Conservation (phyloP, 2,797 vertebrate species). For the Muscicapa comitata region DNA sequence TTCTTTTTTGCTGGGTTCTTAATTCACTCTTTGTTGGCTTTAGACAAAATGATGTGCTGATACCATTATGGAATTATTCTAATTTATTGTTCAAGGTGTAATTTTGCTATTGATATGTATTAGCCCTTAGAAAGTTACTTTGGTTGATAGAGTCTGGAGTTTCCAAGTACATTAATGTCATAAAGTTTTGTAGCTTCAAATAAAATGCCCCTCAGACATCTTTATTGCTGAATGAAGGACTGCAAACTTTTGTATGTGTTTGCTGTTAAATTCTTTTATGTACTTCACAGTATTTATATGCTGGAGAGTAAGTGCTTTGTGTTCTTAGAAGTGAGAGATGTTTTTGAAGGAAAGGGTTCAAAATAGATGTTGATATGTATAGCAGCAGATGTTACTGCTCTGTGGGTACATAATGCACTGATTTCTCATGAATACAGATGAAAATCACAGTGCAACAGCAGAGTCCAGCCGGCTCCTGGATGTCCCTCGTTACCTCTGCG, state of each 20-base stretch:
- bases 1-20: not conserved
- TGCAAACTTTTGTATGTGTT: not conserved
- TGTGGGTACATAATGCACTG: not conserved
- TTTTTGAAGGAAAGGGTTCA: not conserved
- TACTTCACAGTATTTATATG: not conserved
- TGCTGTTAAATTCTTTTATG: not conserved
- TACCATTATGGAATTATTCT: not conserved
- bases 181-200: conserved; percentile 25
- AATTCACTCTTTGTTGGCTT: not conserved
- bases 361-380: not conserved
- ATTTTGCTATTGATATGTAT: not conserved
- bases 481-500: conserved; percentile 94
- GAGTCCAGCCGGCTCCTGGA: conserved; percentile 95
- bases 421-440: conserved; percentile 80
- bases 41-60: not conserved
- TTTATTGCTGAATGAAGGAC: not conserved
- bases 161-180: not conserved
- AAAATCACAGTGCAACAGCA: conserved; percentile 91
- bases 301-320: not conserved
- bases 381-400: not conserved
- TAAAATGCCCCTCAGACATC: conserved; percentile 22
- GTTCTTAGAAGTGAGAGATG: not conserved
- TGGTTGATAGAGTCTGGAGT: not conserved
- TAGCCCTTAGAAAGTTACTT: conserved; percentile 9
- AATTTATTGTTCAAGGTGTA: not conserved